Percentiles rank a stretch among this genome's conserved stretches.
Conservation (phyloP, 2,113 vertebrate genomes). For the Coregonus clupeaformis region DNA sequence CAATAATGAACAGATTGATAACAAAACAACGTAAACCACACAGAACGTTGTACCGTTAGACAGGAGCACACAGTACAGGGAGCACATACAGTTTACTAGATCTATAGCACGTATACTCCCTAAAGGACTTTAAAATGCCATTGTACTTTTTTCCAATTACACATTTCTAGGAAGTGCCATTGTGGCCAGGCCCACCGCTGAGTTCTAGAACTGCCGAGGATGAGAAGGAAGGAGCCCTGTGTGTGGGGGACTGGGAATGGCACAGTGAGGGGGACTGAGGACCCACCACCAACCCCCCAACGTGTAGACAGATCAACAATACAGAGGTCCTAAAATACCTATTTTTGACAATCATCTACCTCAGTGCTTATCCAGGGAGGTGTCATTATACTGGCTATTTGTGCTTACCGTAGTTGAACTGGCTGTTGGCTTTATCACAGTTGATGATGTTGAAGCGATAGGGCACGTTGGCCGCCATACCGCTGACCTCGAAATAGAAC, state of each 20-base stretch:
- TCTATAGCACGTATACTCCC: too few species aligned
- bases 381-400: neutral
- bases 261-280: neutral
- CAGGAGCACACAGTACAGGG: too few species aligned
- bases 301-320: neutral
- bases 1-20: too few species aligned
- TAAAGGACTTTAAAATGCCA: neutral
- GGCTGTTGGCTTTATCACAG: constrained; percentile 94
- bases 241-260: neutral
- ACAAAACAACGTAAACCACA: too few species aligned
- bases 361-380: neutral
- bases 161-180: constrained; percentile 11
- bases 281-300: neutral
- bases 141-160: neutral
- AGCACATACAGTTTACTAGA: too few species aligned
- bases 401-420: constrained; percentile 90
- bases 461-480: constrained; percentile 71
- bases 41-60: too few species aligned
- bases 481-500: constrained; percentile 91
- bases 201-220: neutral
- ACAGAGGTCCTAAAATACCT: neutral
- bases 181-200: constrained; percentile 8
- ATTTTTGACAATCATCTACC: neutral
- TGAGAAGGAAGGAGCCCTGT: neutral
- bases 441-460: constrained; percentile 95